A percentile compares a stretch with the other conserved stretches of the same genome.
Conservation (phyloP, 2,113 vertebrate species). For the Melanostigma gelatinosum region DNA sequence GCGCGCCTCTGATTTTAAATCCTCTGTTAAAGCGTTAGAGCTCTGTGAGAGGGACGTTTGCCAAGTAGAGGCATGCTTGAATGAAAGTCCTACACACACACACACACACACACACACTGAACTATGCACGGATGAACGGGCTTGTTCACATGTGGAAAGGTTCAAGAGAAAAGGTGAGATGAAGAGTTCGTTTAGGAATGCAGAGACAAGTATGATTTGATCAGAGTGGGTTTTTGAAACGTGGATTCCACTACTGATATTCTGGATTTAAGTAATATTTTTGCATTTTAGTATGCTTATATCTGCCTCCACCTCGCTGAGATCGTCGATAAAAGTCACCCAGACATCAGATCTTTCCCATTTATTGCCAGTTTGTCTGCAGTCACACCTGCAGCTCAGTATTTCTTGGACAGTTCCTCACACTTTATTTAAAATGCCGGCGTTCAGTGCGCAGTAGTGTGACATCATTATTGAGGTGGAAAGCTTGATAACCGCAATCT, state of each 20-base stretch:
- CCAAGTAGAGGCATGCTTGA: conserved; percentile 35
- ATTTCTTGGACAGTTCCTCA: too few species aligned
- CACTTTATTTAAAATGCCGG: too few species aligned
- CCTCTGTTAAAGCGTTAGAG: background rate
- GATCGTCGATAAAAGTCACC: background rate
- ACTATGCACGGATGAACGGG: conserved; percentile 33
- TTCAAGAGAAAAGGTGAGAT: conserved; percentile 8
- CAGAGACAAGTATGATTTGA: background rate
- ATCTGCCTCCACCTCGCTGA: background rate
- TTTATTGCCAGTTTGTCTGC: background rate
- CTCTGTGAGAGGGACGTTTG: conserved; percentile 17
- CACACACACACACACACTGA: conserved; percentile 8
- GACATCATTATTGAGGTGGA: too few species aligned
- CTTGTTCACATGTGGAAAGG: conserved; percentile 18
- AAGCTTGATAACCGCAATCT: background rate
- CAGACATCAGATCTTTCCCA: background rate
- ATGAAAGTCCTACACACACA: conserved; percentile 3
- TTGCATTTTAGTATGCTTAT: background rate
- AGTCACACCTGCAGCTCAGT: too few species aligned
- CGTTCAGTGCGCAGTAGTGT: too few species aligned
- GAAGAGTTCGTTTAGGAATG: background rate
- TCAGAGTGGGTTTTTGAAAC: background rate
- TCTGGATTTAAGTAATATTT: background rate
- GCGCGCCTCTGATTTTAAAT: conserved; percentile 34
- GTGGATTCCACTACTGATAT: background rate